phyloP scores from a whole-genome alignment of 2,113 vertebrate species.

The Oreotrochilus melanogaster region DNA sequence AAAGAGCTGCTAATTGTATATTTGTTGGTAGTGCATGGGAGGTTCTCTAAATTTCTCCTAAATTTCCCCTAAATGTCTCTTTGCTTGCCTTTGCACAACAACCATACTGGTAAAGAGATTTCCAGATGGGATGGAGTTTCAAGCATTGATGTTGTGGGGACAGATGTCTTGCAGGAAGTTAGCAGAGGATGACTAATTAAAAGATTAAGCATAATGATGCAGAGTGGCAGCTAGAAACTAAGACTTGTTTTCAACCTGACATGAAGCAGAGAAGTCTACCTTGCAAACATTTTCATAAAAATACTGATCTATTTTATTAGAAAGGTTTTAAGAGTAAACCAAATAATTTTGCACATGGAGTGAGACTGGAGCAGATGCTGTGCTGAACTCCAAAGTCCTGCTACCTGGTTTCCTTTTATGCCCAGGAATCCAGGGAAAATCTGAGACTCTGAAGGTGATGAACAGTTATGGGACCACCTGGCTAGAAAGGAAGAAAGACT shows the following conservation, averaged over 20 bases:
- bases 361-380: not conserved
- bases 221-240: not conserved
- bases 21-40: not conserved
- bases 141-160: not conserved
- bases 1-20: not conserved
- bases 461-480: not conserved
- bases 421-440: not conserved
- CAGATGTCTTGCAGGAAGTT: not conserved
- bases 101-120: not conserved
- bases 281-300: not conserved
- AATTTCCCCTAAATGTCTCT: not conserved
- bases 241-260: not conserved
- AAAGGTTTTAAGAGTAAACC: not conserved
- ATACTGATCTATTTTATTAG: rapidly evolving
- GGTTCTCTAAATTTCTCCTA: not conserved
- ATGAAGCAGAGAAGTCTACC: not conserved
- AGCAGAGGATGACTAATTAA: not conserved
- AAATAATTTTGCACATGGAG: not conserved
- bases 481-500: not conserved
- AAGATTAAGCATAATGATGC: not conserved
- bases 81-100: not conserved
- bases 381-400: not conserved
- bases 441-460: not conserved
- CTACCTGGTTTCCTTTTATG: not conserved
- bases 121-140: not conserved